These are phyloP conservation scores for Beroe ovata DNA, from an alignment of 37 sponge, comb jelly and placozoan genomes.

Conservation along the genomic window DNA sequence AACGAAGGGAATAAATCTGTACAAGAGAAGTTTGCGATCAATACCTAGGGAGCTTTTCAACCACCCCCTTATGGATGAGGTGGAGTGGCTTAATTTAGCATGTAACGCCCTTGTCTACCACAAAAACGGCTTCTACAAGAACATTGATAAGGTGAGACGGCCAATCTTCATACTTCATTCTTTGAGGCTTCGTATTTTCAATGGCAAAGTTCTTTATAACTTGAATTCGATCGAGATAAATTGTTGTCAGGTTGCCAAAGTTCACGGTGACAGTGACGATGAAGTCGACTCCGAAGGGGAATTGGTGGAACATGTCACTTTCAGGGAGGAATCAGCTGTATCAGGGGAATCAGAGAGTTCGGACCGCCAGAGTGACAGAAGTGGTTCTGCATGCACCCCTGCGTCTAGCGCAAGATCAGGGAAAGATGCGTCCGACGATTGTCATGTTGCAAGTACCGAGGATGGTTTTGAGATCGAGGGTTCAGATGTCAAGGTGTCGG, in stretches of 20 bases:
- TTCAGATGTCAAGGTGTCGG: neutral
- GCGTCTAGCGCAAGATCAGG: neutral
- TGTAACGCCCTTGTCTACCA: slow-evolving; percentile 32
- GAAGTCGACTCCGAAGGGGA: neutral
- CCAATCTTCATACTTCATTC: neutral
- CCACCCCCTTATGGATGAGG: slow-evolving; percentile 29
- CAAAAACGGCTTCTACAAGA: slow-evolving; percentile 42
- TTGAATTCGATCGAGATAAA: too few species aligned
- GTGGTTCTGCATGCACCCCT: neutral
- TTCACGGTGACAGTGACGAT: neutral
- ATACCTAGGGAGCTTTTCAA: slow-evolving; percentile 44
- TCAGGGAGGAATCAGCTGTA: neutral
- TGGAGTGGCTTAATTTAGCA: slow-evolving; percentile 34
- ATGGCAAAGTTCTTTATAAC: too few species aligned
- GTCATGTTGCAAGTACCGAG: neutral
- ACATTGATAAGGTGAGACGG: slow-evolving; percentile 46
- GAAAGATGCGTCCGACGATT: neutral
- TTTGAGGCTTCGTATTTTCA: too few species aligned
- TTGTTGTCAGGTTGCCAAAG: neutral
- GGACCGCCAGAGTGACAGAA: neutral
- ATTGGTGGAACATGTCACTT: neutral
- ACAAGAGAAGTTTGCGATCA: slow-evolving; percentile 12
- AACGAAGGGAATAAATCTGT: slow-evolving; percentile 32
- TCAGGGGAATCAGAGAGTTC: neutral
- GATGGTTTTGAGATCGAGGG: neutral